A percentile compares a stretch with the other conserved stretches of the same genome.
Evolutionary conservation across 2,113 vertebrate species (phyloP).

Genomic region (Mixornis gularis): DNA sequence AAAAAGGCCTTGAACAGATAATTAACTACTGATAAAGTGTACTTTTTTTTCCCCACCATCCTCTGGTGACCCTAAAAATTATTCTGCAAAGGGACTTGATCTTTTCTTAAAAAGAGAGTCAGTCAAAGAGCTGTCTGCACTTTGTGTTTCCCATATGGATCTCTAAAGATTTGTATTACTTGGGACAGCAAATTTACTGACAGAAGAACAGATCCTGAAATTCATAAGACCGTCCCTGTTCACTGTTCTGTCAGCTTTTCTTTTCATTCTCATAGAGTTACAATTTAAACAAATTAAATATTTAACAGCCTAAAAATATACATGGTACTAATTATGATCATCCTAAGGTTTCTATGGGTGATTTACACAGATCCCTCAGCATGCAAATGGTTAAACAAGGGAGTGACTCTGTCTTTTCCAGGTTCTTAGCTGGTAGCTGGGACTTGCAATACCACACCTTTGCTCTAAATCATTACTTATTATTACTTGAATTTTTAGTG

Average conservation of each 20-base stretch:
- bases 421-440: neutral
- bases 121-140: neutral
- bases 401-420: neutral
- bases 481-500: neutral
- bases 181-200: neutral
- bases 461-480: neutral
- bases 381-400: neutral
- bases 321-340: neutral
- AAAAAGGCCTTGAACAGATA: neutral
- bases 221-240: neutral
- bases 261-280: neutral
- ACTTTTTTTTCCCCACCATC: neutral
- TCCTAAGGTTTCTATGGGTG: neutral
- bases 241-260: neutral
- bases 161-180: neutral
- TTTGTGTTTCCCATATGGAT: neutral
- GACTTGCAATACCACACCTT: neutral
- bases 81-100: neutral
- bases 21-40: neutral
- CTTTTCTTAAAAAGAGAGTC: neutral
- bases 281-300: neutral
- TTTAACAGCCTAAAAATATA: neutral
- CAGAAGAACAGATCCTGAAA: neutral
- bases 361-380: neutral
- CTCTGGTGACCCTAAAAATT: neutral